These are phyloP conservation scores for Macroglossus sobrinus DNA, from an alignment of 2,113 vertebrate genomes.

Conservation along the genomic window DNA sequence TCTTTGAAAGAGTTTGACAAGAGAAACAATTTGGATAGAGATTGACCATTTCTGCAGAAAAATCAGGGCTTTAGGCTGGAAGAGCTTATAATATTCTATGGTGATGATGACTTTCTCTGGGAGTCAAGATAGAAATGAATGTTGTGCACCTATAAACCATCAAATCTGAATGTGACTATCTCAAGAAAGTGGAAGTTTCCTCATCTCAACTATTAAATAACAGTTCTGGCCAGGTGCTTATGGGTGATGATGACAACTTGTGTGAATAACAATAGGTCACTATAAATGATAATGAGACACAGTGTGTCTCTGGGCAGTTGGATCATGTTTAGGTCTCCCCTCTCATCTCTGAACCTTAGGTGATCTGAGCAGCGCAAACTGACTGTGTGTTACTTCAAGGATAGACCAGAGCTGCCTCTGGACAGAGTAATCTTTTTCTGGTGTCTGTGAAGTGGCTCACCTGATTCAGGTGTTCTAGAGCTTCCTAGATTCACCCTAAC, in stretches of 20 bases:
- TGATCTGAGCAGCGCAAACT: neutral
- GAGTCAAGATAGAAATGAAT: neutral
- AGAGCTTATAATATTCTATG: neutral
- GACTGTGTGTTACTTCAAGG: neutral
- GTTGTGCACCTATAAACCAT: neutral
- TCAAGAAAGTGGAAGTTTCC: conserved; percentile 9
- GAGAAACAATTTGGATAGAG: neutral
- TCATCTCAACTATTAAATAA: neutral
- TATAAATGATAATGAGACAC: neutral
- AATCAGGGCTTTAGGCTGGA: neutral
- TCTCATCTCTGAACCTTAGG: neutral
- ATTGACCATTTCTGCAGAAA: neutral
- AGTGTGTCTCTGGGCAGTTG: neutral
- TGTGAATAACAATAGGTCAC: neutral
- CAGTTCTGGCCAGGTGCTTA: neutral
- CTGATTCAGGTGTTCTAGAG: neutral
- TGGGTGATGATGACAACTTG: neutral
- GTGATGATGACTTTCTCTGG: neutral
- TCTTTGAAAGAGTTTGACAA: neutral
- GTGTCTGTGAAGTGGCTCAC: neutral
- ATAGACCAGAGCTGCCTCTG: neutral
- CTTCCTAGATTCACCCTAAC: neutral
- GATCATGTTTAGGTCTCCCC: neutral
- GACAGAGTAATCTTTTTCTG: neutral
- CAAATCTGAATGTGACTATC: neutral